Evolutionary conservation across 2,797 vertebrate species (phyloP).

Genomic region (Molossus molossus): DNA sequence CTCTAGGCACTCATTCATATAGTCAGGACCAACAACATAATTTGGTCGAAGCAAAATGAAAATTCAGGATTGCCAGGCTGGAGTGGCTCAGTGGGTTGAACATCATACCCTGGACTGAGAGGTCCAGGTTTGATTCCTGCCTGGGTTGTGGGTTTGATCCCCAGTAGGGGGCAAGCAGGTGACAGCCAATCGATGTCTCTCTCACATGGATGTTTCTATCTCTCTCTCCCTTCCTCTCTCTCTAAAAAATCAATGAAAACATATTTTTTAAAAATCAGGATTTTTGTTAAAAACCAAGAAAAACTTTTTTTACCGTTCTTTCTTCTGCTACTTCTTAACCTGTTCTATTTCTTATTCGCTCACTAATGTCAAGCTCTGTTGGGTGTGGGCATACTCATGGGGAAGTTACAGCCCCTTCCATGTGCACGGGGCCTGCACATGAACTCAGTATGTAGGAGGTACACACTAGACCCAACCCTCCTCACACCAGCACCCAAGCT

Average conservation of each 20-base stretch:
- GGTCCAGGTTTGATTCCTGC: too few relatives aligned
- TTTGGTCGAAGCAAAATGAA: slow-evolving; percentile 48
- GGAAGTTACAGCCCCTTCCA: background rate
- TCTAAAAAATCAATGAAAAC: too few relatives aligned
- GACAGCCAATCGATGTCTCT: too few relatives aligned
- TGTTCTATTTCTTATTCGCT: background rate
- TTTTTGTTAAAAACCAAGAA: background rate
- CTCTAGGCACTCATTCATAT: background rate
- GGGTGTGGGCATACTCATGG: background rate
- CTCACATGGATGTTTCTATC: too few relatives aligned
- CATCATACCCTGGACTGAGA: too few relatives aligned
- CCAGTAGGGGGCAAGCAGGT: too few relatives aligned
- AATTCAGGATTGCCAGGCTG: background rate
- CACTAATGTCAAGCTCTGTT: background rate
- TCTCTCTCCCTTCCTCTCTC: too few relatives aligned
- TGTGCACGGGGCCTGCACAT: too few relatives aligned
- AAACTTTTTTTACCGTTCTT: background rate
- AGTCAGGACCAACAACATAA: background rate
- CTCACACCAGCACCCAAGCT: background rate
- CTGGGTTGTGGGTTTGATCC: too few relatives aligned
- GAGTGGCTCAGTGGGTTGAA: too few relatives aligned
- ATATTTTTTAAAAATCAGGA: too few relatives aligned
- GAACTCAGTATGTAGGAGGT: background rate
- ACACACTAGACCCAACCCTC: background rate
- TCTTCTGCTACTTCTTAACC: background rate